Percentiles rank a stretch among this genome's conserved stretches.
These are phyloP conservation scores for Microtus pennsylvanicus DNA, from an alignment of 2,113 vertebrate genomes.

Conservation along the genomic window DNA sequence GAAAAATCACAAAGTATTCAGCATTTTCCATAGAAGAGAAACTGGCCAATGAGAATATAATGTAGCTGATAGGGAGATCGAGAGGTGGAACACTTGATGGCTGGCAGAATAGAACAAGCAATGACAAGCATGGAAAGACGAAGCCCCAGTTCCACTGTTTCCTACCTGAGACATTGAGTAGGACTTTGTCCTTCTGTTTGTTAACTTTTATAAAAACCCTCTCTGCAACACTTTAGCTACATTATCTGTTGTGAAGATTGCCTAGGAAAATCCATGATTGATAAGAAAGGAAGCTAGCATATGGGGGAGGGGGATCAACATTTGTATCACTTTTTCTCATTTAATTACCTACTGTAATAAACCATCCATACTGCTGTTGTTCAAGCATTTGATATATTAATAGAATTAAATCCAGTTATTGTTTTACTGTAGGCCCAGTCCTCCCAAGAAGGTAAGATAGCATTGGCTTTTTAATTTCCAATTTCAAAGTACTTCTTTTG, in stretches of 20 bases:
- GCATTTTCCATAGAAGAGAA: constrained; percentile 47
- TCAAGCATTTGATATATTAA: background rate
- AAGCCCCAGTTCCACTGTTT: background rate
- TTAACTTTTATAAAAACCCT: background rate
- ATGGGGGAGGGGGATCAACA: background rate
- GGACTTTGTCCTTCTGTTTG: background rate
- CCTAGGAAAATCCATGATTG: background rate
- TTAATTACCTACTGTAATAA: background rate
- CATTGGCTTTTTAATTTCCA: background rate
- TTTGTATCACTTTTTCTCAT: background rate
- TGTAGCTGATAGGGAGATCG: background rate
- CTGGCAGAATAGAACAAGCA: background rate
- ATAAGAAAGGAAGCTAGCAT: background rate
- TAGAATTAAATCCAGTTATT: background rate
- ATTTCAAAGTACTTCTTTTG: background rate
- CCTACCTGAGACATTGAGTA: background rate
- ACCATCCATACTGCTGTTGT: background rate
- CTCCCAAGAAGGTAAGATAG: background rate
- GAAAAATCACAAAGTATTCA: background rate
- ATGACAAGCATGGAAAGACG: background rate
- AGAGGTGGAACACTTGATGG: background rate
- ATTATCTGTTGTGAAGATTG: background rate
- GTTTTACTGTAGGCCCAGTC: background rate
- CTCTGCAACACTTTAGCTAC: background rate
- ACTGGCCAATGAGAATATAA: background rate